These are phyloP conservation scores for Larimichthys crocea DNA, from an alignment of 2,113 vertebrate genomes.

Conservation along the genomic window DNA sequence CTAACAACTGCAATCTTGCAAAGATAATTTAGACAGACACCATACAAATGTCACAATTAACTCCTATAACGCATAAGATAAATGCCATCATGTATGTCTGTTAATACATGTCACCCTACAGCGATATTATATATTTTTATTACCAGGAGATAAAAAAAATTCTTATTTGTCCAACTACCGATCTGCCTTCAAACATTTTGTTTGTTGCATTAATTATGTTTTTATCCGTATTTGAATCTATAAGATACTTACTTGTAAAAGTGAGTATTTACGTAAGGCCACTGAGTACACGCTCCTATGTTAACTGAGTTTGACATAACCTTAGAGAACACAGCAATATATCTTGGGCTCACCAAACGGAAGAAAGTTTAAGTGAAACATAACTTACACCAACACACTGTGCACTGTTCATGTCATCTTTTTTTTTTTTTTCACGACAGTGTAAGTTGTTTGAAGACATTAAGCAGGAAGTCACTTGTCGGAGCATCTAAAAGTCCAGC, in stretches of 20 bases:
- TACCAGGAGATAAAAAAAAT: background rate
- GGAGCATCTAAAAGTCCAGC: slow-evolving; percentile 10
- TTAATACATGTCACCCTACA: background rate
- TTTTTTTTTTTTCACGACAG: background rate
- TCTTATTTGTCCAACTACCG: background rate
- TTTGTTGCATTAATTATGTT: background rate
- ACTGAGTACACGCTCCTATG: background rate
- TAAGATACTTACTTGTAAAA: background rate
- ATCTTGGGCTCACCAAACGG: background rate
- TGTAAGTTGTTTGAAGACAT: slow-evolving; percentile 19
- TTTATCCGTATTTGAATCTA: background rate
- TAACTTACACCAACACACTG: background rate
- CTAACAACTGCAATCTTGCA: slow-evolving; percentile 1
- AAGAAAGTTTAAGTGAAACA: background rate
- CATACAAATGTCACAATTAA: background rate
- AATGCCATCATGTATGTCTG: background rate
- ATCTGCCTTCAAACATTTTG: background rate
- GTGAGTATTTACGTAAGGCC: background rate
- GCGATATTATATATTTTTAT: background rate
- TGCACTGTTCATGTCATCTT: background rate
- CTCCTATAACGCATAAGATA: background rate
- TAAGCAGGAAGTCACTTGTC: slow-evolving; percentile 19
- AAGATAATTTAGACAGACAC: background rate
- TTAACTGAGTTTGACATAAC: background rate
- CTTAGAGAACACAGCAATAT: background rate